Conservation (phyloP, 2,113 vertebrate genomes). For the Heterotis niloticus region DNA sequence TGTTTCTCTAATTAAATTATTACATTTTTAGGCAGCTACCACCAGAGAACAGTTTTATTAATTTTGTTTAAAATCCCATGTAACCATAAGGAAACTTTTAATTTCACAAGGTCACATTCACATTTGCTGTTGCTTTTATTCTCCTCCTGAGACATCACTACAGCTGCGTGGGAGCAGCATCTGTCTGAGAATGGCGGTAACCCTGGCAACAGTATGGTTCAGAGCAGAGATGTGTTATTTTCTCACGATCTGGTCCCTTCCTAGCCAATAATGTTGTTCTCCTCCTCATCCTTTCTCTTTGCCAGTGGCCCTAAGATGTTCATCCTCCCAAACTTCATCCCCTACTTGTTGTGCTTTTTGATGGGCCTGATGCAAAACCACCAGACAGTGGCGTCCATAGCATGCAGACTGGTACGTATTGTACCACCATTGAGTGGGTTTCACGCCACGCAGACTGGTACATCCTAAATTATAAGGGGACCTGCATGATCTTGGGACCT, state of each 20-base stretch:
- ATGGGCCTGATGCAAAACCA: conserved; percentile 36
- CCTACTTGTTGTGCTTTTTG: conserved; percentile 46
- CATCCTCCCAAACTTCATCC: conserved; percentile 43
- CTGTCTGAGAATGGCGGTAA: not conserved
- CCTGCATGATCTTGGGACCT: too few relatives aligned
- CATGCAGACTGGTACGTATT: conserved; percentile 55
- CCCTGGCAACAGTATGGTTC: not conserved
- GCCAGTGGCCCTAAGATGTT: conserved; percentile 64
- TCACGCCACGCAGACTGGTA: too few relatives aligned
- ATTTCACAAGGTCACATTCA: not conserved
- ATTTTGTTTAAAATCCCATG: too few relatives aligned
- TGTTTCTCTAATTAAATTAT: too few relatives aligned
- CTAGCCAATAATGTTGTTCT: not conserved
- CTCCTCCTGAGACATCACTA: not conserved
- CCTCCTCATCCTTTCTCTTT: not conserved
- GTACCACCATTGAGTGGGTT: too few relatives aligned
- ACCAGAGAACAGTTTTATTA: too few relatives aligned
- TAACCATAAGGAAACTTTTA: too few relatives aligned
- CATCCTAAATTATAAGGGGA: too few relatives aligned
- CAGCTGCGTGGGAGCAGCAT: not conserved
- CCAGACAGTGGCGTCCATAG: conserved; percentile 32
- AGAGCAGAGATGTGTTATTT: not conserved
- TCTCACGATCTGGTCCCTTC: not conserved
- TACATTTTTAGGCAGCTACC: too few relatives aligned
- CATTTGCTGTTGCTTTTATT: not conserved